Percentiles rank a stretch among this genome's conserved stretches.
Evolutionary conservation across 2,797 vertebrate genomes (phyloP).

Genomic region (Calcarius lapponicus): DNA sequence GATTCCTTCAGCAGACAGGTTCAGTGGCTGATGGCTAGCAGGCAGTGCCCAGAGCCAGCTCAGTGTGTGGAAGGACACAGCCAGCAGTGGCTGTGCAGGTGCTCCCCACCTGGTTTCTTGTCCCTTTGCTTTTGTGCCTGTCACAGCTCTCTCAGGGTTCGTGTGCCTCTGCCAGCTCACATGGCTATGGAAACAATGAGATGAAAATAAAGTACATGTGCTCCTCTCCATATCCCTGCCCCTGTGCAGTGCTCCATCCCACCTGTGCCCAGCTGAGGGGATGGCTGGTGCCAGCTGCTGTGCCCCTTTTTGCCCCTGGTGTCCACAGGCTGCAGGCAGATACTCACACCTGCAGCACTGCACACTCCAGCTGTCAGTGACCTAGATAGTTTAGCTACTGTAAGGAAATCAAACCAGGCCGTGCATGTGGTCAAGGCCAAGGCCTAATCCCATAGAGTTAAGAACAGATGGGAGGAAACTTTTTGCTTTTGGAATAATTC

Average conservation of each 20-base stretch:
- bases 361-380: neutral
- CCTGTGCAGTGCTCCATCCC: neutral
- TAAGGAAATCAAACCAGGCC: neutral
- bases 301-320: neutral
- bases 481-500: neutral
- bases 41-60: neutral
- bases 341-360: neutral
- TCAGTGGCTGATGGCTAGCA: neutral
- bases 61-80: neutral
- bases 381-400: neutral
- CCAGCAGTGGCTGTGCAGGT: neutral
- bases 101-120: neutral
- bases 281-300: neutral
- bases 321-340: neutral
- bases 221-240: neutral
- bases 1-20: neutral
- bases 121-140: neutral
- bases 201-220: fast-evolving
- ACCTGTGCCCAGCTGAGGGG: fast-evolving
- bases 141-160: neutral
- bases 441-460: neutral
- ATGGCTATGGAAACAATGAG: neutral
- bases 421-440: neutral
- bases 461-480: neutral
- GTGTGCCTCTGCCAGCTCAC: neutral